These are phyloP conservation scores for Cheilosia variabilis DNA, from an alignment of 2,888 invertebrate genomes.

Conservation along the genomic window DNA sequence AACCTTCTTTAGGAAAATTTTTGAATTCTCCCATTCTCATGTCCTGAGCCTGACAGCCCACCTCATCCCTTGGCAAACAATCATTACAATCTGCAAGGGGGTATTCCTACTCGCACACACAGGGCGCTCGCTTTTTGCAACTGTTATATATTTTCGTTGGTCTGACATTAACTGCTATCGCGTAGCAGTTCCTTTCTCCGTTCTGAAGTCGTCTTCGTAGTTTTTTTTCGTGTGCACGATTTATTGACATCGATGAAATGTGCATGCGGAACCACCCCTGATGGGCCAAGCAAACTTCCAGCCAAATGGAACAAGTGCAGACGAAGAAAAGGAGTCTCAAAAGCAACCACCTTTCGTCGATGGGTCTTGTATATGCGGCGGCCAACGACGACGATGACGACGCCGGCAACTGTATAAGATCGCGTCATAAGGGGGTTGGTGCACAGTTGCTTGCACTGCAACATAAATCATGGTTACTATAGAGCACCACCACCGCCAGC, in stretches of 20 bases:
- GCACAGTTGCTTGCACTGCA: constrained; percentile 65
- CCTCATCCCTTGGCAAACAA: constrained; percentile 64
- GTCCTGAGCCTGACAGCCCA: constrained; percentile 38
- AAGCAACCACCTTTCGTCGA: constrained; percentile 72
- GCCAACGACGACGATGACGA: constrained; percentile 21
- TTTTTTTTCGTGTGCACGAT: constrained; percentile 53
- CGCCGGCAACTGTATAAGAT: constrained; percentile 29
- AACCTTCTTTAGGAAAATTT: constrained; percentile 60
- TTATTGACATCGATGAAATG: constrained; percentile 75
- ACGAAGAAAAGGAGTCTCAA: constrained; percentile 66
- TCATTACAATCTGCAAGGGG: constrained; percentile 53
- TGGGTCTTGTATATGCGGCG: constrained; percentile 51
- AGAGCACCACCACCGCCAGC: constrained; percentile 29
- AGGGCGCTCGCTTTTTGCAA: constrained; percentile 53
- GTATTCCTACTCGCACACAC: constrained; percentile 44
- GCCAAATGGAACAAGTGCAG: constrained; percentile 36
- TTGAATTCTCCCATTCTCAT: constrained; percentile 39
- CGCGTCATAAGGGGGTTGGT: constrained; percentile 64
- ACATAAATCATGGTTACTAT: constrained; percentile 71
- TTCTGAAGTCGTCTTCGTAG: constrained; percentile 18
- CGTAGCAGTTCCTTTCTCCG: constrained; percentile 68
- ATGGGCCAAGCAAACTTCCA: background rate
- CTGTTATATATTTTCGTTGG: constrained; percentile 74
- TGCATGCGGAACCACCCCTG: constrained; percentile 71
- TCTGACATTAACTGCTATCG: constrained; percentile 75